Base-by-base conservation (phyloP, 53 echinoderm and acorn worm species). In the Pentamera pediparva region DNA sequence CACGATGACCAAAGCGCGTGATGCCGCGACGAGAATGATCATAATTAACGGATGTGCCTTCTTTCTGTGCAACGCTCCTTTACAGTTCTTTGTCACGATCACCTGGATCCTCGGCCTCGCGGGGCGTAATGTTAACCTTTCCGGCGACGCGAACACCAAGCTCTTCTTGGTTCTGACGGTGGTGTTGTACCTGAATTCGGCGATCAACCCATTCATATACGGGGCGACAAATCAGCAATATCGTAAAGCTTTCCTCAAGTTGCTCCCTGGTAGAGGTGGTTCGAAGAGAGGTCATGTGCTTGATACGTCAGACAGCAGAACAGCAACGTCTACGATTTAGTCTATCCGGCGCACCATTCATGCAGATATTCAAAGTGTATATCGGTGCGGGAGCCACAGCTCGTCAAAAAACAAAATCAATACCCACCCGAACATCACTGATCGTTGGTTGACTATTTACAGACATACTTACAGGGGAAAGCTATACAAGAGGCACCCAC, bases 181-280 rank as follows among this genome's bases (percentile, higher is more conserved):
- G 18, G 2, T 67, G 24, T 65, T 87, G 52, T 87, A 74, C 71
- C 78, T 78, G 35, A 82, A 87, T 56, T 82, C 82, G 31, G 82
- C 87, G 8, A 39, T 82, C 0, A 87, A 87, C 26, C 87, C 87
- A 0, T 74, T 87, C 32, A 62, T 87, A 11, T 87, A 87, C 53
- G 78, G 82, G 4, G 36, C 75, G 32, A 77, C 78, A 49, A 87
- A 82, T 27, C 70, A 32, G 0, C 26, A 52, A 24, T 81, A 72
- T 34, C 61, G 82, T 18, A 45, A 40, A 13, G 67, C 67, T 1
- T 67, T 67, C 27, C 17, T 27, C 17, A 39, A 67, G 29, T 18
- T 26, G 4, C 28, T 57, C 0, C 6, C 25, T n/a, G n/a, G n/a
- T n/a, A n/a, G n/a, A n/a, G n/a, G n/a, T n/a, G n/a, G n/a, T n/a